Evolutionary conservation across 2,797 vertebrate genomes (phyloP), one percentile per base, ranked within the genome.

Genomic region (Craterocephalus amniculus): DNA sequence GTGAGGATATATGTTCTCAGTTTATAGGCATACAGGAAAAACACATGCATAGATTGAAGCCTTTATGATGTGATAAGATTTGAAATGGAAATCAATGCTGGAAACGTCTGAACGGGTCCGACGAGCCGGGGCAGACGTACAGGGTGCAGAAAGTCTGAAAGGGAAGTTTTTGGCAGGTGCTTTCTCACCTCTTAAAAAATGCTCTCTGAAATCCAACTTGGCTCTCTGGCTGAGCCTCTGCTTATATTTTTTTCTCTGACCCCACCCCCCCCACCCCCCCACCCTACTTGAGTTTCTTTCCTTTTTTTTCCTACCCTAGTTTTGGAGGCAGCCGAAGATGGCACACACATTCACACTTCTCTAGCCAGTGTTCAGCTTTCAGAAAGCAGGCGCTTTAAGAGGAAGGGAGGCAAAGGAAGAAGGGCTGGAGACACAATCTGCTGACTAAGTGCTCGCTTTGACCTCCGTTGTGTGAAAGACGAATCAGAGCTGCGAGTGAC

Each of bases 371-470:
- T 86, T 88, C 86, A 72, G 65, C 77, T 58, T 79, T 57, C 56
- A 63, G 49, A 60, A 60, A 38, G 49, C 3, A 31, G 20, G 27
- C 58, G 51, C 36, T 62, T 16, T 2, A 13, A 13, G 0, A 18
- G 43, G 68, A 34, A 38, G 31, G 31, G 31, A 64, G 59, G 51
- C 55, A 14, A 34, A 13, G 24, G 34, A 56, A 27, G 63, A 54
- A 36, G 54, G 57, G 66, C n/a, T 51, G 57, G 40, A 71, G 67
- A 76, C 83, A 89, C 88, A 89, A 92, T 89, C 83, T 91, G 88
- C 83, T 91, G 88, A 89, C 91, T 91, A 84, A 92, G 76, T 82
- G 85, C 86, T 88, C 43, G 65, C 71, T 85, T 83, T 73, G 18
- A 64, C 72, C 80, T 84, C 70, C 74, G 74, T 87, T 90, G 83